Percentiles rank a stretch among this genome's conserved stretches.
Conservation (phyloP, 2,888 invertebrate species). For the Girardia tigrina region DNA sequence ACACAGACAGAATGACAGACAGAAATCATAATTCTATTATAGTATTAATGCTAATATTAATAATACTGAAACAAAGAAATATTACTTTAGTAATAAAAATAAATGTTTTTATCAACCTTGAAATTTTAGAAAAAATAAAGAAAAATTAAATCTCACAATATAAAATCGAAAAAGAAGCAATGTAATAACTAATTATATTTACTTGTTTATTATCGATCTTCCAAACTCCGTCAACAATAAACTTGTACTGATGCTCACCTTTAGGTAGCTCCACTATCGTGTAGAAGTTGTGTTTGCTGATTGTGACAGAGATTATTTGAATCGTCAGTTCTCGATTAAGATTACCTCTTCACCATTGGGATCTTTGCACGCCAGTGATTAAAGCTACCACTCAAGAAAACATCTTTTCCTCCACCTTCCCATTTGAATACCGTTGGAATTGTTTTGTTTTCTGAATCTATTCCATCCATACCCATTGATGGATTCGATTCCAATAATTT, state of each 20-base stretch:
- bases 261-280: slow-evolving; percentile 81
- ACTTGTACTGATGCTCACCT: slow-evolving; percentile 85
- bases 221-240: slow-evolving; percentile 50
- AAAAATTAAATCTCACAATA: slow-evolving; percentile 8
- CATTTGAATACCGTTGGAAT: slow-evolving; percentile 79
- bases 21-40: too few species aligned
- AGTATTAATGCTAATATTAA: too few species aligned
- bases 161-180: too few species aligned
- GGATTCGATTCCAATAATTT: slow-evolving; percentile 7
- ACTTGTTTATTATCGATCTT: slow-evolving; percentile 46
- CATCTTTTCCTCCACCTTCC: slow-evolving; percentile 82
- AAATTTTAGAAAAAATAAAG: too few species aligned
- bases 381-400: slow-evolving; percentile 71
- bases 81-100: too few species aligned
- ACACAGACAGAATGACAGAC: too few species aligned
- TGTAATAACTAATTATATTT: slow-evolving; percentile 37
- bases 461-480: not conserved
- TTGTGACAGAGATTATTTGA: too few species aligned
- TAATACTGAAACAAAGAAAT: too few species aligned
- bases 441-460: slow-evolving; percentile 13
- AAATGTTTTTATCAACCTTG: too few species aligned
- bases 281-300: slow-evolving; percentile 84
- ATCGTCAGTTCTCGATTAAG: too few species aligned
- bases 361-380: slow-evolving; percentile 75
- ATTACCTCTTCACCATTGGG: slow-evolving; percentile 71